A percentile compares a stretch with the other conserved stretches of the same genome.
Evolutionary conservation across 2,113 vertebrate species (phyloP).

Genomic region (Formicarius rufipectus): DNA sequence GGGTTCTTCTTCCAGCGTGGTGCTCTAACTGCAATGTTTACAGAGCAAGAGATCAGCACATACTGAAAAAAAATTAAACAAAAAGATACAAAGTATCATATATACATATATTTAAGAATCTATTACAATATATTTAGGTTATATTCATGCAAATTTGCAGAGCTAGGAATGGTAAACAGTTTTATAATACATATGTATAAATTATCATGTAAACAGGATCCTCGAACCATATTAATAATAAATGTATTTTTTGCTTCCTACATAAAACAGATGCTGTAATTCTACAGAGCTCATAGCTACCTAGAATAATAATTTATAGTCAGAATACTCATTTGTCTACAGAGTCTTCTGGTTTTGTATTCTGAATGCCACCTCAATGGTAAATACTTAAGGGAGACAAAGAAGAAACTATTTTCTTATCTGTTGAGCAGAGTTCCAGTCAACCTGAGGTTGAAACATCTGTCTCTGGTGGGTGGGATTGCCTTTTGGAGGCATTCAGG

Average conservation of each 20-base stretch:
- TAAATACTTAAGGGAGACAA: background rate
- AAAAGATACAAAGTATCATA: background rate
- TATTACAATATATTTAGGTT: background rate
- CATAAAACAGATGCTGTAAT: background rate
- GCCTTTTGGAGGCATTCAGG: background rate
- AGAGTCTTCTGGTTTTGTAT: background rate
- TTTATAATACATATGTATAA: background rate
- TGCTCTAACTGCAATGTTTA: background rate
- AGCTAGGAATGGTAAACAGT: background rate
- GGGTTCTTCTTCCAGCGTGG: background rate
- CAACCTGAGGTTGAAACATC: background rate
- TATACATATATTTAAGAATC: background rate
- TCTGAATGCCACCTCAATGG: rapidly evolving
- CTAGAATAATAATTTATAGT: background rate
- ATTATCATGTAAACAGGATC: background rate
- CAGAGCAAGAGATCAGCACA: background rate
- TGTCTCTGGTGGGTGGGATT: background rate
- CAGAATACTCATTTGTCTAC: background rate
- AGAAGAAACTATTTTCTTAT: background rate
- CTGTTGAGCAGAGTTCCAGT: background rate
- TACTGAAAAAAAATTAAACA: background rate
- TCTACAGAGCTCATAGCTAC: background rate
- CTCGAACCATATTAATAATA: background rate
- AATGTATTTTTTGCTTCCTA: background rate
- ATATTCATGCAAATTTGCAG: background rate